Conservation (phyloP, 2,888 invertebrate species). For the Meghimatium bilineatum region DNA sequence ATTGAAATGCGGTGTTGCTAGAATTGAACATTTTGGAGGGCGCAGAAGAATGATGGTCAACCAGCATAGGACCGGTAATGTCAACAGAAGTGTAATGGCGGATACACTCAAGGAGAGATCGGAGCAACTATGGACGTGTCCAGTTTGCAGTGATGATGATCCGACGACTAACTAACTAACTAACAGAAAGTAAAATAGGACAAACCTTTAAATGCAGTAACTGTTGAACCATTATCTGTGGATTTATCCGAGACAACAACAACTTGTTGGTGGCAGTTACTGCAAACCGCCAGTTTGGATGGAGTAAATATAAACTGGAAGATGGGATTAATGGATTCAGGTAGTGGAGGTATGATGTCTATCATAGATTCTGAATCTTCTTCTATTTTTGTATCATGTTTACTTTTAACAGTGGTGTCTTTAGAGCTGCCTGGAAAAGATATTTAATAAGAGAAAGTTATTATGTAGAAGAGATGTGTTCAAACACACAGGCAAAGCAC, state of each 20-base stretch:
- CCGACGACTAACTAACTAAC: too few species aligned
- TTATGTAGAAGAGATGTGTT: too few species aligned
- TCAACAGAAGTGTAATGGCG: too few species aligned
- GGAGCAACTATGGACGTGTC: too few species aligned
- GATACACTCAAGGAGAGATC: too few species aligned
- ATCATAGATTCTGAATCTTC: not conserved
- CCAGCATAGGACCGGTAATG: too few species aligned
- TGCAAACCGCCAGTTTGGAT: slow-evolving; percentile 53
- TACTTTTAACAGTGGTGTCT: slow-evolving; percentile 17
- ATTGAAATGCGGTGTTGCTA: too few species aligned
- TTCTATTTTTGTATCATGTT: not conserved
- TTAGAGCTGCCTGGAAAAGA: slow-evolving; percentile 17
- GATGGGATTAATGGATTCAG: slow-evolving; percentile 38
- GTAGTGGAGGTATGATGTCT: slow-evolving; percentile 34
- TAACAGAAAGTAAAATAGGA: not conserved
- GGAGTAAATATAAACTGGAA: slow-evolving; percentile 56
- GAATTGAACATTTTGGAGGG: too few species aligned
- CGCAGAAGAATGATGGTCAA: too few species aligned
- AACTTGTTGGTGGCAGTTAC: slow-evolving; percentile 52
- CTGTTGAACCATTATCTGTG: not conserved
- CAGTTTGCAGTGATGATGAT: too few species aligned
- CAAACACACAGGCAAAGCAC: too few species aligned
- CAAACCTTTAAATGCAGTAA: slow-evolving; percentile 33
- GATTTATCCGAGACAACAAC: slow-evolving; percentile 22
- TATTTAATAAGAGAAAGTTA: too few species aligned